Evolutionary conservation across 2,113 vertebrate genomes (phyloP).

Genomic region (Cyprinodon variegatus): DNA sequence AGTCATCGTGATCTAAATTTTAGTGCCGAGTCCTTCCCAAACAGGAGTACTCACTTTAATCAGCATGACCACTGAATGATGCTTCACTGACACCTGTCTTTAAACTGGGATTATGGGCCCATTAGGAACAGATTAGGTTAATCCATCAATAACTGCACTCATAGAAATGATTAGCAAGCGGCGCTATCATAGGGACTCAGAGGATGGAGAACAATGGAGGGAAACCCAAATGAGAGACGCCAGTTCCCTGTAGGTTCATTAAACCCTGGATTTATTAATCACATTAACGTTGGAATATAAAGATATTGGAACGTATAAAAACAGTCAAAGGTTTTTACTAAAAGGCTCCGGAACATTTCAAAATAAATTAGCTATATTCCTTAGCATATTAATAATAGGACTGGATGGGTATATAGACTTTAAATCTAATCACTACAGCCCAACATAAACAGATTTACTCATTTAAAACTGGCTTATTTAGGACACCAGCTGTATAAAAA

Average conservation of each 20-base stretch:
- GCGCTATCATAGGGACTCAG: background rate
- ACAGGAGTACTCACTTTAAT: background rate
- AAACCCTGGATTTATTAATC: background rate
- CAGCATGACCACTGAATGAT: background rate
- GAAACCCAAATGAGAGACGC: too few relatives aligned
- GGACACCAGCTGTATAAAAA: too few relatives aligned
- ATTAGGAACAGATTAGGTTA: background rate
- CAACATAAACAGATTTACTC: too few relatives aligned
- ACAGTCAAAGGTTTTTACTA: too few relatives aligned
- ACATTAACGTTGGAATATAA: too few relatives aligned
- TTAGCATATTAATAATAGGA: too few relatives aligned
- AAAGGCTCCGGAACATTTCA: too few relatives aligned
- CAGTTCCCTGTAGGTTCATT: background rate
- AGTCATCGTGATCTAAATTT: background rate
- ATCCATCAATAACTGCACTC: background rate
- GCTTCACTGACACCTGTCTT: background rate
- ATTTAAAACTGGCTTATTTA: too few relatives aligned
- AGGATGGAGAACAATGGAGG: background rate
- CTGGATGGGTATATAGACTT: too few relatives aligned
- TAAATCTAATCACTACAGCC: too few relatives aligned
- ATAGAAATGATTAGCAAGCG: background rate
- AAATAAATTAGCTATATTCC: too few relatives aligned
- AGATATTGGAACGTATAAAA: too few relatives aligned
- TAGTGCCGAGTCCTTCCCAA: background rate
- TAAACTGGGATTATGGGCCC: background rate